phyloP scores from a whole-genome alignment of 2,888 invertebrate species.

The Poecilobothrus nobilitatus region DNA sequence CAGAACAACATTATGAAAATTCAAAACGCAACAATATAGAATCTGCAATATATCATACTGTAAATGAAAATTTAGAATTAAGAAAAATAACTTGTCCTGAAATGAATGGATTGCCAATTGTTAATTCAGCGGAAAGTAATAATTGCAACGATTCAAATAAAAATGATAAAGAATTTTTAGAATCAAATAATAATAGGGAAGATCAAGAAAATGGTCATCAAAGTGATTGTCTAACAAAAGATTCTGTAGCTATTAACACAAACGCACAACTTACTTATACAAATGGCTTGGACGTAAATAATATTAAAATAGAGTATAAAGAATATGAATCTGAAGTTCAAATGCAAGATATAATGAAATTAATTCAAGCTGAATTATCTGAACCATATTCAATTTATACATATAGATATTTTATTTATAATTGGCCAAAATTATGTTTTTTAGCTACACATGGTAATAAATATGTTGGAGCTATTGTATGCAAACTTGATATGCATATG shows the following conservation, averaged over 20 bases:
- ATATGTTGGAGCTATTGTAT: constrained; percentile 97
- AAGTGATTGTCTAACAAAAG: not conserved
- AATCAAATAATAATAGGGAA: not conserved
- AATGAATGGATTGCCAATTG: not conserved
- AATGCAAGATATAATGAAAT: constrained; percentile 97
- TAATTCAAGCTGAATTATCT: constrained; percentile 97
- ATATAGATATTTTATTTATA: constrained; percentile 99
- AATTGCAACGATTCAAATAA: not conserved
- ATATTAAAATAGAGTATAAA: constrained; percentile 48
- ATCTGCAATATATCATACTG: not conserved
- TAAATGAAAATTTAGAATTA: not conserved
- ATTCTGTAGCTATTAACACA: not conserved
- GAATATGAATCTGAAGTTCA: constrained; percentile 91
- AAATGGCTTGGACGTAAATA: constrained; percentile 25
- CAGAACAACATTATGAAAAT: not conserved
- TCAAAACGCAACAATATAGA: not conserved
- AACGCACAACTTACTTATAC: not conserved
- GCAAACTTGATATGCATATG: constrained; percentile 92
- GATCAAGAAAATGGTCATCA: not conserved
- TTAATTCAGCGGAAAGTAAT: not conserved
- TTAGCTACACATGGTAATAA: constrained; percentile 80
- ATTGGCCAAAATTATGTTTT: constrained; percentile 99
- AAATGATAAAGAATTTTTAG: not conserved
- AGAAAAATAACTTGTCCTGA: not conserved
- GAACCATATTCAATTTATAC: constrained; percentile 99